Conservation (phyloP, 2,888 invertebrate genomes). For the Euphydryas editha region DNA sequence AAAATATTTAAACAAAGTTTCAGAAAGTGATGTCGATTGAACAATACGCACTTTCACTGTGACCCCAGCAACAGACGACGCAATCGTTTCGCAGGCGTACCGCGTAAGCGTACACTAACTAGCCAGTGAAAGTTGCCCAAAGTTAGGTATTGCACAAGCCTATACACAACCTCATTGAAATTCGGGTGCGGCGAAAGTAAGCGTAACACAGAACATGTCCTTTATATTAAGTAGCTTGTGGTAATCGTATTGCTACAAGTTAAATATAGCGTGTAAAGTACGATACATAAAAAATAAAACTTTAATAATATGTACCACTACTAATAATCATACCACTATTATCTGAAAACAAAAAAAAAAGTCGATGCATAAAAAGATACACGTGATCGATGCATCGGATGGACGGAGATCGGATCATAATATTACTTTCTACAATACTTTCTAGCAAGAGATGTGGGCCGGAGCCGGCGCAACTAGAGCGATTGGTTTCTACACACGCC, state of each 20-base stretch:
- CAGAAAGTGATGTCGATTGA: conserved; percentile 42
- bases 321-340: not conserved
- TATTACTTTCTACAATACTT: conserved; percentile 83
- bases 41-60: conserved; percentile 73
- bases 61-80: conserved; percentile 73
- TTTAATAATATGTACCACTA: conserved; percentile 8
- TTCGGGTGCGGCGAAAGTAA: conserved; percentile 79
- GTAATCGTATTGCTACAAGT: not conserved
- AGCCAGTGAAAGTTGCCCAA: conserved; percentile 80
- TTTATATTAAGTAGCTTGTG: conserved; percentile 28
- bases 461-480: conserved; percentile 78
- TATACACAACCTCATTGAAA: conserved; percentile 73
- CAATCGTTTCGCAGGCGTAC: conserved; percentile 77
- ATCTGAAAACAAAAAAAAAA: conserved; percentile 52
- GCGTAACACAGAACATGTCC: conserved; percentile 51
- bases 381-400: conserved; percentile 74
- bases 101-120: conserved; percentile 68
- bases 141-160: conserved; percentile 80
- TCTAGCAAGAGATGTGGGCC: conserved; percentile 83
- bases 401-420: conserved; percentile 71
- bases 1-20: conserved; percentile 27
- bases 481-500: conserved; percentile 80
- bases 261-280: not conserved
- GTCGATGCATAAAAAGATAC: conserved; percentile 63
- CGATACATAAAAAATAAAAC: not conserved